Base-by-base conservation (phyloP, 2,888 invertebrate genomes). In the Embidobia sp. region DNA sequence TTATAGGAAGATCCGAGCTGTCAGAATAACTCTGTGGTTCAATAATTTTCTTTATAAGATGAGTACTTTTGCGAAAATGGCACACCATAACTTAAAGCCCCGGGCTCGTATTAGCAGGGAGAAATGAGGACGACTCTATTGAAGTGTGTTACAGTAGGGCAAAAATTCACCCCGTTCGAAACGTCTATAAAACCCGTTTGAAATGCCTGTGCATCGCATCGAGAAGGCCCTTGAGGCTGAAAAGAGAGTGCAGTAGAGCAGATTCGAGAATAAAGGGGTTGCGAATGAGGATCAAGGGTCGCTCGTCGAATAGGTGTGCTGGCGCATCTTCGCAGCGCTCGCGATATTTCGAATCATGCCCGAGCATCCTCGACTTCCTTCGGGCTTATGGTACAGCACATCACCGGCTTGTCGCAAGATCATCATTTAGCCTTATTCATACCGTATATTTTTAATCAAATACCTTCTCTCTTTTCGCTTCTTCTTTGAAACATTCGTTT, bases 61-160 rank as follows among this genome's bases (percentile, higher is more conserved):
- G 59, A 64, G 64, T 64, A 53, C 51, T 76, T 70, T 46, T 16
- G 70, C 70, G 80, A 80, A 81, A 81, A 81, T 83, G 79, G 81
- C 79, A 74, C 79, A 76, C 79, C 79, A 80, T 83, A 82, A 83
- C 79, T 81, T 80, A 74, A 77, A 53, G 73, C 75, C 69, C 63
- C 75, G 66, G 81, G 79, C n/a, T n/a, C n/a, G n/a, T n/a, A n/a
- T n/a, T n/a, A n/a, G n/a, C 76, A 78, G 79, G 78, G 79, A 85
- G 82, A 84, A 85, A 84, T 84, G 82, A 83, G 81, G 80, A 73
- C 78, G 83, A 84, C 82, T 79, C 79, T 78, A 77, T 81, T 77
- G 81, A 75, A 81, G 78, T 76, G 74, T 77, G 80, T 78, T 77
- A 77, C 76, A 73, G 69, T 69, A 33, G 55, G 48, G 57, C 37